Base-by-base conservation (phyloP, 2,888 invertebrate species). In the Megamerina dolium region DNA sequence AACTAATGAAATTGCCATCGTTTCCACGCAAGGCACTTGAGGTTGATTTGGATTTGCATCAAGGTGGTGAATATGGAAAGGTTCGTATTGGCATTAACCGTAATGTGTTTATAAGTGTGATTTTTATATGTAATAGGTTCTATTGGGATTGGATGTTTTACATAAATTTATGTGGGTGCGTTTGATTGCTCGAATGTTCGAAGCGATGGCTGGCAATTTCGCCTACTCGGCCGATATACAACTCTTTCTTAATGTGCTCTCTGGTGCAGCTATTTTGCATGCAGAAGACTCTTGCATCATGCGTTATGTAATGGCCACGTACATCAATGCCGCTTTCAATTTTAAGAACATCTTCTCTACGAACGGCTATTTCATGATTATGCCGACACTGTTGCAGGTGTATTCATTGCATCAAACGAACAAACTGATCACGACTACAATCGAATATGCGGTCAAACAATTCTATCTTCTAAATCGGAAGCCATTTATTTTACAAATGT, bases 121-220 rank as follows among this genome's bases (percentile, higher is more conserved):
- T 32, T 29, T 32, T 14, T 6, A 5, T 13, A n/a, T n/a, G n/a
- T n/a, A n/a, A n/a, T n/a, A 85, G 80, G 90, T 92, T 58, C 74
- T 96, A 26, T 78, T 91, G 36, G 92, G 95, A 2, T 73, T 99
- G 53, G 99, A 99, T 67, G 92, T 96, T 1, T 75, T 97, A 50
- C 99, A 99, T 70, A 99, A 99, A 72, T 94, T 95, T 62, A 93
- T 94, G 82, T 99, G 99, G 99, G 92, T 95, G 3, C 86, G 94
- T 51, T 74, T 97, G 26, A 93, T 96, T 60, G 88, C 92, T 1
- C 81, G 93, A 36, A 93, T 97, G 93, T 96, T 96, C 64, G 92
- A 92, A 72, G 93, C 93, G 0, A 96, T 96, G 94, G 92, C 93
- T 2, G 93, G 93, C 3, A 94, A 95, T 64, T 94, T 96, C 64